Conservation (phyloP, 2,113 vertebrate species). For the Colius striatus region DNA sequence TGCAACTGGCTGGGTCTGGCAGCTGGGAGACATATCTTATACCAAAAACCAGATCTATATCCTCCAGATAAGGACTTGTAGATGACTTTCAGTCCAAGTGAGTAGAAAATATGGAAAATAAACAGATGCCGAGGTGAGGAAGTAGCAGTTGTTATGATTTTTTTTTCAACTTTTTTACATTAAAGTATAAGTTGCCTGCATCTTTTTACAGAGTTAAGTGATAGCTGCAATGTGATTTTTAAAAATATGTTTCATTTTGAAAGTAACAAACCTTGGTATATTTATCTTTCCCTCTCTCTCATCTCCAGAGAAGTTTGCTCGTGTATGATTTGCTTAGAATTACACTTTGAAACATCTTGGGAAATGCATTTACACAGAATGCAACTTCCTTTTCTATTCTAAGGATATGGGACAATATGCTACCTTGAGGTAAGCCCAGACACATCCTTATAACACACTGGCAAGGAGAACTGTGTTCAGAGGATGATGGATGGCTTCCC, state of each 20-base stretch:
- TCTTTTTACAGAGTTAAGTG: not conserved
- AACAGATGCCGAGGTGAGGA: not conserved
- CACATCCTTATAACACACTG: not conserved
- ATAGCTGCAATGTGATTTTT: not conserved
- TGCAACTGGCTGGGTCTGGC: not conserved
- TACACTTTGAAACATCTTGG: not conserved
- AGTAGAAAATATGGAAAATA: not conserved
- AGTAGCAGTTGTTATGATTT: fast-evolving
- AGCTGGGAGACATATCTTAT: not conserved
- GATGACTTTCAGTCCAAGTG: not conserved
- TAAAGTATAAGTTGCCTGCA: not conserved
- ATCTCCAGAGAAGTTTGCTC: not conserved
- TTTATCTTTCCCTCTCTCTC: not conserved
- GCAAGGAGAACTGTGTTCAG: fast-evolving
- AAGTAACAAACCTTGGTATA: not conserved
- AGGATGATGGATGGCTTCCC: not conserved
- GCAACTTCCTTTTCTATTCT: not conserved
- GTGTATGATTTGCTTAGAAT: not conserved
- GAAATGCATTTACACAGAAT: not conserved
- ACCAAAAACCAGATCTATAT: not conserved
- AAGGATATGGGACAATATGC: fast-evolving
- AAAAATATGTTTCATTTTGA: not conserved
- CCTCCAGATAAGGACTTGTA: not conserved
- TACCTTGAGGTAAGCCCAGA: not conserved
- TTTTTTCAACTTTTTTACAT: not conserved